Evolutionary conservation across 2,797 vertebrate species (phyloP), one percentile per base, ranked within the genome.

Genomic region (Aplochiton taeniatus): DNA sequence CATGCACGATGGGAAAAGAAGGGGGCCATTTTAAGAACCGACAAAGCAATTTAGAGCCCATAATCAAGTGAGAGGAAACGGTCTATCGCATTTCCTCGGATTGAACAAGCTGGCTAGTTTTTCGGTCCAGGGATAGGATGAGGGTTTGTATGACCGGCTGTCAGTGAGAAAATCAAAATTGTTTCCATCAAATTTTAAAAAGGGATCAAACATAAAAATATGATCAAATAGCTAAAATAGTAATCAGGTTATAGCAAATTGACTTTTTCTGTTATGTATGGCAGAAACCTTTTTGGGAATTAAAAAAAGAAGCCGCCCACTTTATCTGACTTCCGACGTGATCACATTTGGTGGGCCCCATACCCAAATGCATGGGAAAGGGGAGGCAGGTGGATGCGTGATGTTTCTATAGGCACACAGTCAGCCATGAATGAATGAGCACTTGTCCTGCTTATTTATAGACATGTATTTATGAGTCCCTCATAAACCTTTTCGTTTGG

Each of bases 31-130:
- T 87, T 85, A 76, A 76, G 86, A 75, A 84, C 84, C 85, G 78
- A 88, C 87, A 90, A 89, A 89, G 85, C 87, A 74, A 87, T 91
- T 90, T 88, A 81, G 83, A 76, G 78, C 72, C 83, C 83, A 86
- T 88, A 87, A 90, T 90, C 84, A 90, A 83, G 79, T 72, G 79
- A 80, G 47, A 70, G 88, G 88, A 89, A 89, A 62, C 72, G 62
- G 80, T 83, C 83, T 83, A 87, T 89, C 83, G 76, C 86, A 74
- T 85, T 87, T 89, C 86, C 84, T 72, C 80, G 78, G 76, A 76
- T 81, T 77, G 81, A 74, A 75, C 65, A 82, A 80, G 75, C 73
- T 3, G 70, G 9, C n/a, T 65, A 47, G 64, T 86, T 87, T 80
- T 69, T 51, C 66, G 68, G 63, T 72, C 54, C 75, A 73, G 44